Conservation (phyloP, 2,797 vertebrate genomes). For the Schizopygopsis pylzovi region DNA sequence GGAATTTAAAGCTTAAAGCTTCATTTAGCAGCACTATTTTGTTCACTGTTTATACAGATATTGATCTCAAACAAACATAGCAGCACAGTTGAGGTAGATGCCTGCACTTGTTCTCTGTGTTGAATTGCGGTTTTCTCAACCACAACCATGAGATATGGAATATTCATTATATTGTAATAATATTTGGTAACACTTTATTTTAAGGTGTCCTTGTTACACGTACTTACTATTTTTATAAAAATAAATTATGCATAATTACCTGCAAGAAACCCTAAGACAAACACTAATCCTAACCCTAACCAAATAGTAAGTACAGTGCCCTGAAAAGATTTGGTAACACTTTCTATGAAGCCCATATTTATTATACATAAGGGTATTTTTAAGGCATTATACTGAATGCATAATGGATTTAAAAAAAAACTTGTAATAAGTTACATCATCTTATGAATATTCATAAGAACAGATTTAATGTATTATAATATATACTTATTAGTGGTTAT, state of each 20-base stretch:
- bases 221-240: no score
- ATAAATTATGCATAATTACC: not conserved
- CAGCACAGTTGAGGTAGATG: slow-evolving; percentile 57
- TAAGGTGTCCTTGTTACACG: not conserved
- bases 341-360: no score
- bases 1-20: slow-evolving; percentile 45
- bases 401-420: no score
- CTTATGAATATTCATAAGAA: no score
- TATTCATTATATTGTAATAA: not conserved
- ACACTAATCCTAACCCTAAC: not conserved
- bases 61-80: slow-evolving; percentile 59
- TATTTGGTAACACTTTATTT: not conserved
- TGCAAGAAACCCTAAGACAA: not conserved
- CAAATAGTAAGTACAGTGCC: not conserved
- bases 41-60: slow-evolving; percentile 51
- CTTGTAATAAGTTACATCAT: no score
- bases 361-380: no score
- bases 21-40: slow-evolving; percentile 42
- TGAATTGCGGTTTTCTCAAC: slow-evolving; percentile 11
- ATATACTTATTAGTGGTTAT: no score
- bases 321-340: no score
- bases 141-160: not conserved
- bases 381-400: no score
- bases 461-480: no score
- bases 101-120: slow-evolving; percentile 54